A percentile compares a stretch with the other conserved stretches of the same genome.
Conservation (phyloP, 2,888 invertebrate genomes). For the Balanococcus diminutus region DNA sequence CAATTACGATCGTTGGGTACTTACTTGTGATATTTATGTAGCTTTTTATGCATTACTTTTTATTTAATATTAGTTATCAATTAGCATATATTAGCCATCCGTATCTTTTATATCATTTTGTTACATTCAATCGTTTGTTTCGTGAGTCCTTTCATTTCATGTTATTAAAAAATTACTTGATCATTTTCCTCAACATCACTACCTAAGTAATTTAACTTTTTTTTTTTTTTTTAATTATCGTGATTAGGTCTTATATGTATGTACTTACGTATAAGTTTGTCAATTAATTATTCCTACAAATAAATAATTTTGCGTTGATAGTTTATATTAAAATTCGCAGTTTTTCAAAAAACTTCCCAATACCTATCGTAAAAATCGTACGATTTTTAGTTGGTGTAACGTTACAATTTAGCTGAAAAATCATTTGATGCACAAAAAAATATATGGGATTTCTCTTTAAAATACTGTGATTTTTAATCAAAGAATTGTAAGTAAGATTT, state of each 20-base stretch:
- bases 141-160: neutral
- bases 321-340: no score
- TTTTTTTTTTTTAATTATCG: conserved; percentile 11
- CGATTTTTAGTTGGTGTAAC: no score
- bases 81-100: conserved; percentile 7
- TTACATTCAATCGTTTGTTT: neutral
- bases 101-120: conserved; percentile 5
- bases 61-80: no score
- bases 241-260: neutral
- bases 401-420: no score
- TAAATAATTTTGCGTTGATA: neutral
- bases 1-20: neutral
- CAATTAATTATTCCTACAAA: conserved; percentile 22
- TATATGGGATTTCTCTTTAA: no score
- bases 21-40: conserved; percentile 36
- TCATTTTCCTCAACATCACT: conserved; percentile 13
- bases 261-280: no score
- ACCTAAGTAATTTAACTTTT: neutral
- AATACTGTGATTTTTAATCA: no score
- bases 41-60: neutral
- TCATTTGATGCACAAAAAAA: no score
- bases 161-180: neutral
- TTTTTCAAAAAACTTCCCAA: no score
- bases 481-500: no score
- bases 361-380: no score